phyloP scores from a whole-genome alignment of 2,113 vertebrate species.

The Alaudala cheleensis region DNA sequence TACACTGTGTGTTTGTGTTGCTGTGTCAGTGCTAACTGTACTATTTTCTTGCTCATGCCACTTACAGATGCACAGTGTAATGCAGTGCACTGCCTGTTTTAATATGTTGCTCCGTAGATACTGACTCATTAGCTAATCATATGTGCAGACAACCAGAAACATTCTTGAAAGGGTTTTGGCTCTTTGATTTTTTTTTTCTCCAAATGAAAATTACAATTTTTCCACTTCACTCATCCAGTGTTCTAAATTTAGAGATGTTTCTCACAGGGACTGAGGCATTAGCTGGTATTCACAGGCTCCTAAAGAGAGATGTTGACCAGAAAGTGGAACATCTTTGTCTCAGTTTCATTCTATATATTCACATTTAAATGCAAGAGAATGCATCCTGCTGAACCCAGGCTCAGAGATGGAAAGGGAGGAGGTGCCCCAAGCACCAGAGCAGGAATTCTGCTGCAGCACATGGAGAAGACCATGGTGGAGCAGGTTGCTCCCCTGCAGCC shows the following conservation, averaged over 20 bases:
- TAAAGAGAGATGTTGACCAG: background rate
- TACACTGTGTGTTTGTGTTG: background rate
- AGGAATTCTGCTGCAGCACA: background rate
- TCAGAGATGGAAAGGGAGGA: background rate
- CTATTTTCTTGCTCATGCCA: background rate
- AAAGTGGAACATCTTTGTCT: background rate
- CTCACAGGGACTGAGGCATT: background rate
- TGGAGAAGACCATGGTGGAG: background rate
- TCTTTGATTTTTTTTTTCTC: background rate
- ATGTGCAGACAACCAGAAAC: background rate
- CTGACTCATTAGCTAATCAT: background rate
- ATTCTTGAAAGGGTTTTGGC: background rate
- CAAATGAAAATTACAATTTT: background rate
- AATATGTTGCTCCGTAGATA: background rate
- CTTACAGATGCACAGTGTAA: background rate
- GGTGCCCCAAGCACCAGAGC: background rate
- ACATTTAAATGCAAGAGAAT: background rate
- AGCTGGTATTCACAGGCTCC: background rate
- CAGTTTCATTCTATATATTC: background rate
- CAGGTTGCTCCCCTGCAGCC: background rate
- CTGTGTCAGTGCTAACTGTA: background rate
- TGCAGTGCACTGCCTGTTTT: background rate
- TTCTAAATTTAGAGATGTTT: background rate
- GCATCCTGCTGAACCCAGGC: background rate
- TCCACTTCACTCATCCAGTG: background rate